Base-by-base conservation (phyloP, 2,888 invertebrate genomes). In the Lissonota sp. region DNA sequence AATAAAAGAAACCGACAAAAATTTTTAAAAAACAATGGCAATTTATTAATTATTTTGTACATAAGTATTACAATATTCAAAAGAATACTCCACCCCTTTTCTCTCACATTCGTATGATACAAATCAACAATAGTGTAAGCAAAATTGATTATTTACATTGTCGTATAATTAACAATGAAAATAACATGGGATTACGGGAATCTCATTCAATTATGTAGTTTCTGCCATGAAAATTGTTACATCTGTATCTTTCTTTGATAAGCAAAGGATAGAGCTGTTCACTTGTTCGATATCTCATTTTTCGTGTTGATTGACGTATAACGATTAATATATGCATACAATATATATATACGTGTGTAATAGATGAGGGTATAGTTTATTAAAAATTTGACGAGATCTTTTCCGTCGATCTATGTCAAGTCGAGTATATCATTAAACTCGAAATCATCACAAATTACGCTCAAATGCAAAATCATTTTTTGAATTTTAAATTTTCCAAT, bases 131-230 rank as follows among this genome's bases (percentile, higher is more conserved):
- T 77, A 37, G 44, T 53, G 63, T n/a, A 63, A 12, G 39, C 16
- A 69, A 26, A 26, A 64, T 60, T 7, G 58, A 60, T 71, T 49
- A 51, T 26, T 26, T 64, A 58, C 14, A 6, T 39, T 51, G 64
- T 58, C 63, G 44, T 66, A 66, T 75, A 74, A 26, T 75, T 74
- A 75, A 66, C 74, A 79, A 75, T 75, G 64, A 58, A 75, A 71
- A 66, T 57, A 63, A 64, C 60, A 16, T 71, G 14, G 39, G 26
- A 51, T 72, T 53, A 37, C 39, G 40, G 46, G 44, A 58, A 58
- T 57, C 8, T 26, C 26, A 26, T 58, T 49, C 42, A 66, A 37
- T 10, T n/a, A 8, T 26, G 46, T 5, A 67, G 6, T n/a, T 67
- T 53, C n/a, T 14, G 37, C 37, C 26, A 6, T 42, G 4, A 1